These are phyloP conservation scores for Brachypteracias leptosomus DNA, from an alignment of 2,113 vertebrate genomes.

Conservation along the genomic window DNA sequence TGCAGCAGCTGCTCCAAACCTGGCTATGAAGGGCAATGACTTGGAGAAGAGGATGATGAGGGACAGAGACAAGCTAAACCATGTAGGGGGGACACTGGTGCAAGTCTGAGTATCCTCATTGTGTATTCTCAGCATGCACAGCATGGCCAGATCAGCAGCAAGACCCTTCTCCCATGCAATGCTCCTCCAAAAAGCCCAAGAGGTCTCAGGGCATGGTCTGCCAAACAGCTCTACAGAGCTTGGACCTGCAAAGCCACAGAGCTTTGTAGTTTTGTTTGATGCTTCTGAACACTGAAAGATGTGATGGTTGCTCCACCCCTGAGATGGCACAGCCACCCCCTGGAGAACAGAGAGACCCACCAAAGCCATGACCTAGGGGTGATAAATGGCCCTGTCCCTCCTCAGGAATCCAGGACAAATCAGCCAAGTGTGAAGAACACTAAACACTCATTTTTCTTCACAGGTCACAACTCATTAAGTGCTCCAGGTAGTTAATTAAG, in stretches of 20 bases:
- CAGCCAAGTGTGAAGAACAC: neutral
- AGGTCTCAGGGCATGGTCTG: neutral
- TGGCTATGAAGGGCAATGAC: neutral
- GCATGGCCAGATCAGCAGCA: neutral
- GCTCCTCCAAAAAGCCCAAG: neutral
- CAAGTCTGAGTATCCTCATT: neutral
- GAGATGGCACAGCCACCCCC: neutral
- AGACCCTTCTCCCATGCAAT: neutral
- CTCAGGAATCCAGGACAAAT: neutral
- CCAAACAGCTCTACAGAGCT: neutral
- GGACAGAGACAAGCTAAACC: neutral
- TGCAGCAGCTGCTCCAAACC: neutral
- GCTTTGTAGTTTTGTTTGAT: neutral
- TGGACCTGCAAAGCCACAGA: neutral
- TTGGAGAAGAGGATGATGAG: neutral
- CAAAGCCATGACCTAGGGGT: neutral
- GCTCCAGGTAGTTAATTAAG: neutral
- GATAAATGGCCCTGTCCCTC: neutral
- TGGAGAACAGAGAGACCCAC: neutral
- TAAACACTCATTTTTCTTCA: neutral
- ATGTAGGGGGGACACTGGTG: no score
- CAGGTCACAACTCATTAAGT: neutral
- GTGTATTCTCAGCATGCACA: fast-evolving
- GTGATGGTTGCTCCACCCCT: fast-evolving
- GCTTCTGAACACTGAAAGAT: neutral